Evolutionary conservation across 1,140 invertebrate species (phyloP), one percentile per base, ranked within the genome.

Genomic region (Babylonia areolata): DNA sequence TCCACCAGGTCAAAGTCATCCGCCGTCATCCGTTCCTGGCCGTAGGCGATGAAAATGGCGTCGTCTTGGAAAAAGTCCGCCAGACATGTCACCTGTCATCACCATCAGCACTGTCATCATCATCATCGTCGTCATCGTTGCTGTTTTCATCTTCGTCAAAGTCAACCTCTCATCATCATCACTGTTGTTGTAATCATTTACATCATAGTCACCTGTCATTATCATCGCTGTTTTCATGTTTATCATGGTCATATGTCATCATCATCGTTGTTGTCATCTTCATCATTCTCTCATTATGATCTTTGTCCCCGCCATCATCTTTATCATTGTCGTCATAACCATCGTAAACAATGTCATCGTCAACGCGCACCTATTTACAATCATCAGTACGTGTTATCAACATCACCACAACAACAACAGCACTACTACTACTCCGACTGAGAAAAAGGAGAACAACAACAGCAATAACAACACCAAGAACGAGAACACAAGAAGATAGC

Each of bases 1-100:
- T 97, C 96, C 94, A 98, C 97, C 37, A 99, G 95, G 94, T 98
- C 97, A 93, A 99, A 99, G 94, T 99, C 98, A 93, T 98, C 97
- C 86, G 96, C 95, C 88, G 95, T 95, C 85, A 95, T 95, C 73
- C 97, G 96, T 93, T 99, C 98, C 85, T 96, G 96, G 33, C 98
- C 98, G 93, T 98, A 99, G 6, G 97, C 97, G 91, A 99, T 96
- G 93, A 99, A 99, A 33, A 99, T 96, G 91, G 97, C 96, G 78
- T 95, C 95, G 69, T 96, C 96, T 83, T 95, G 95, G 94, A 99
- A 99, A 94, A 99, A 98, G 91, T 99, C 98, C 87, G 97, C 95
- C 81, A 99, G 94, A 69, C 95, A 95, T 1, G 95, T 96, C 5
- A 96, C 94, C 96, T 96, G 90, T 40, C 28, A 54, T 20, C 23